Evolutionary conservation across 2,113 vertebrate species (phyloP).

Genomic region (Octodon degus): DNA sequence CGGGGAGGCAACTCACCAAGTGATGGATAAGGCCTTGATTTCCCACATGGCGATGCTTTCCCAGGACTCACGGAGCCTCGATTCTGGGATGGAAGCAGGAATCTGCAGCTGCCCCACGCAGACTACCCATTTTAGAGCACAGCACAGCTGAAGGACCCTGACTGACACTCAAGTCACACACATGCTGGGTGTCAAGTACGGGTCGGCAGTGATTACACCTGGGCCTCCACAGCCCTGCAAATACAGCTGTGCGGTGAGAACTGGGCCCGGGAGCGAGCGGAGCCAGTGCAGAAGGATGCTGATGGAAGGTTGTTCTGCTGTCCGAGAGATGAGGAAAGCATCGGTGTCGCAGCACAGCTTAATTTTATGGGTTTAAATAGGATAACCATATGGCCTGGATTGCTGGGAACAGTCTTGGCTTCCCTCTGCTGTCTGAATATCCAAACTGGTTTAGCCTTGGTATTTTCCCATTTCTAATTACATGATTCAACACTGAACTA

Average conservation of each 20-base stretch:
- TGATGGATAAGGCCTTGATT: not conserved
- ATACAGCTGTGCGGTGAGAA: not conserved
- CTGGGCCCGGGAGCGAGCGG: not conserved
- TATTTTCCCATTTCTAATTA: not conserved
- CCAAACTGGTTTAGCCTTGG: not conserved
- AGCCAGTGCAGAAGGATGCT: not conserved
- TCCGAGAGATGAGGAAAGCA: not conserved
- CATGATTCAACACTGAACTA: not conserved
- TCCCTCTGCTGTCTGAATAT: not conserved
- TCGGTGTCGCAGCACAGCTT: not conserved
- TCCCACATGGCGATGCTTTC: accelerated
- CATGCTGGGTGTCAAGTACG: not conserved
- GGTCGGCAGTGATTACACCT: not conserved
- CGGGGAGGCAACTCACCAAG: not conserved
- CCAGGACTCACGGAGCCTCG: not conserved
- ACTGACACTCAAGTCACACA: too few species aligned
- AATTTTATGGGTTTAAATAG: not conserved
- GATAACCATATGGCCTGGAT: not conserved
- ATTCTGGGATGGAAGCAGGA: not conserved
- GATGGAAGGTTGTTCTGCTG: not conserved
- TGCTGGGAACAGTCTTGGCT: not conserved
- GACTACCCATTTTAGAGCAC: accelerated
- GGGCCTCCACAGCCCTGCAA: not conserved
- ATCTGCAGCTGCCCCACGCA: not conserved
- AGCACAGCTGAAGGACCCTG: not conserved